These are phyloP conservation scores for Pseudonaja textilis DNA, from an alignment of 2,113 vertebrate species.

Conservation along the genomic window DNA sequence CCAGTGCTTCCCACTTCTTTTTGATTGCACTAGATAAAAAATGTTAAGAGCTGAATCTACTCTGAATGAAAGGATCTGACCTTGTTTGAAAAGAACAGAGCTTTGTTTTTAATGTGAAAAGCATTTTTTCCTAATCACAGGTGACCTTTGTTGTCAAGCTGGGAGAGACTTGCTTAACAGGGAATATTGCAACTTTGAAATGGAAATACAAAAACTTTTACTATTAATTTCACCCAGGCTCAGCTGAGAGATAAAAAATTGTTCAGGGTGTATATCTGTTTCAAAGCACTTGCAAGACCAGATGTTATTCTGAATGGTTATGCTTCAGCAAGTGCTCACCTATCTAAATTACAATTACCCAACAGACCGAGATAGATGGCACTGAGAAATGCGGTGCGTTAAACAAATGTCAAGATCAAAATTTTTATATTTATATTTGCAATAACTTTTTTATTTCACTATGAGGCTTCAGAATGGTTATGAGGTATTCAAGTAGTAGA, in stretches of 20 bases:
- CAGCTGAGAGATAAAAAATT: constrained; percentile 42
- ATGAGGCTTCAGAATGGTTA: not conserved
- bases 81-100: not conserved
- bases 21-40: constrained; percentile 25
- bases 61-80: not conserved
- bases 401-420: constrained; percentile 63
- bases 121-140: not conserved
- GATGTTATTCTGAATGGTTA: constrained; percentile 63
- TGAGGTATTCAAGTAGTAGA: not conserved
- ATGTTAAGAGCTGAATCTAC: constrained; percentile 6
- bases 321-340: constrained; percentile 59
- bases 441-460: constrained; percentile 4
- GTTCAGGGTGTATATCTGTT: constrained; percentile 55
- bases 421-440: not conserved
- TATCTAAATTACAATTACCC: constrained; percentile 58
- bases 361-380: constrained; percentile 49
- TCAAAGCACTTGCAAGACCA: constrained; percentile 51
- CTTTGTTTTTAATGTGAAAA: not conserved
- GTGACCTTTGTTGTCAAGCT: not conserved
- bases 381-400: constrained; percentile 51
- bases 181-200: constrained; percentile 21
- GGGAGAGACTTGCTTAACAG: constrained; percentile 20
- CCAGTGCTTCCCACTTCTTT: constrained; percentile 5
- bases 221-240: constrained; percentile 26
- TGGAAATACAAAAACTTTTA: constrained; percentile 36